Conservation (phyloP, 2,888 invertebrate genomes). For the Lycocerus yunnanus region DNA sequence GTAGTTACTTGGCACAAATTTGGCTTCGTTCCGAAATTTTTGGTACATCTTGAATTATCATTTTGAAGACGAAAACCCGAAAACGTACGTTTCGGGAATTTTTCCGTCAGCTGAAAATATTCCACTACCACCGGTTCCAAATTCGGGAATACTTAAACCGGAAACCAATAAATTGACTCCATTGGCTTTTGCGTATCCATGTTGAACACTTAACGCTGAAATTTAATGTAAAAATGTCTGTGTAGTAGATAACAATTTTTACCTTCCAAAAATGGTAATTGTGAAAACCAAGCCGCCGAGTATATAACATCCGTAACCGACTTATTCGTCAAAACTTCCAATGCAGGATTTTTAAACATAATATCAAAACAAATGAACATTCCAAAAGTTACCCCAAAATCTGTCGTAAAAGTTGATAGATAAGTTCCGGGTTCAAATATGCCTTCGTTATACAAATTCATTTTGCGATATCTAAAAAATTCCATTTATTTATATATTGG, state of each 20-base stretch:
- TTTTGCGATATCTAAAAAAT: not conserved
- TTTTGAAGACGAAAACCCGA: not conserved
- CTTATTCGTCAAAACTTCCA: not conserved
- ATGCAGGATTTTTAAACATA: not conserved
- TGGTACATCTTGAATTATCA: not conserved
- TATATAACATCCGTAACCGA: not conserved
- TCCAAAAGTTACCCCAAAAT: not conserved
- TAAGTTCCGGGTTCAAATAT: not conserved
- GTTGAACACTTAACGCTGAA: conserved; percentile 20
- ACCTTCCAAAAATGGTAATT: not conserved
- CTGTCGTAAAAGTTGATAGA: not conserved
- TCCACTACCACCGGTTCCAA: conserved; percentile 36
- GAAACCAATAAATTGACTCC: conserved; percentile 40
- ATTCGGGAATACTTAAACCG: conserved; percentile 30
- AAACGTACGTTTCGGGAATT: not conserved
- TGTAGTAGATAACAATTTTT: not conserved
- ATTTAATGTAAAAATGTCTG: not conserved
- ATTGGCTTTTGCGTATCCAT: conserved; percentile 38
- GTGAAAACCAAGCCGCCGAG: not conserved
- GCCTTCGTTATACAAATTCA: not conserved
- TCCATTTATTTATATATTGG: not conserved
- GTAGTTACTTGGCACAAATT: not conserved
- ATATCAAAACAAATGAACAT: not conserved
- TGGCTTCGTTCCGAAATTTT: not conserved
- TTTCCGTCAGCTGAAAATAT: conserved; percentile 33